Conservation (phyloP, 2,888 invertebrate species). For the Apamea sordens region DNA sequence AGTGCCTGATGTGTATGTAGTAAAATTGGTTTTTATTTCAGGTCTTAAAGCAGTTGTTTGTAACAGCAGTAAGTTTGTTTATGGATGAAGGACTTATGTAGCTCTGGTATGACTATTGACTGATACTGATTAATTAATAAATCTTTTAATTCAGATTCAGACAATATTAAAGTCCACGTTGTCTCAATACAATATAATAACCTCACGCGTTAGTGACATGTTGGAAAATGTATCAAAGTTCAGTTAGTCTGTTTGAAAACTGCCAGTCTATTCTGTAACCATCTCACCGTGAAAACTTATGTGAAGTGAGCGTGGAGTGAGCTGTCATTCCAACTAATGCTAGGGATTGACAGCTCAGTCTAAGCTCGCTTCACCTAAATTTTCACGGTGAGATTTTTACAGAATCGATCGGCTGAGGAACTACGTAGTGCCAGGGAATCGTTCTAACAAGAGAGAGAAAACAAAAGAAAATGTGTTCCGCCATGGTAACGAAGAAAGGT, state of each 20-base stretch:
- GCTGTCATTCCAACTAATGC: too few species aligned
- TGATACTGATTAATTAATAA: neutral
- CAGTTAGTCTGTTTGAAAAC: neutral
- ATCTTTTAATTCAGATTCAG: neutral
- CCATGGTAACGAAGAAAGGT: slow-evolving; percentile 31
- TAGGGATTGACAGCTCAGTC: too few species aligned
- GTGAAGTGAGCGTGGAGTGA: too few species aligned
- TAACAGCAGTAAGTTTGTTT: neutral
- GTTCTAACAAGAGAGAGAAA: neutral
- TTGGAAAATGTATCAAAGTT: neutral
- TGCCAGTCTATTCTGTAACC: too few species aligned
- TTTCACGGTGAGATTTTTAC: too few species aligned
- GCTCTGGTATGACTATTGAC: too few species aligned
- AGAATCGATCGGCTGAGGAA: too few species aligned
- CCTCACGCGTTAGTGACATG: neutral
- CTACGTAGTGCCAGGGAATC: too few species aligned
- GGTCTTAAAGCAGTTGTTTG: neutral
- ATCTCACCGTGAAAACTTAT: too few species aligned
- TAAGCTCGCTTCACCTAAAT: too few species aligned
- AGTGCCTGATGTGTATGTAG: neutral
- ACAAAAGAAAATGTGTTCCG: neutral
- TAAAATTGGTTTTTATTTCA: slow-evolving; percentile 10
- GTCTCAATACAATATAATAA: neutral
- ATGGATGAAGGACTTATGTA: neutral
- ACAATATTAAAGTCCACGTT: neutral